Evolutionary conservation across 2,113 vertebrate species (phyloP), one percentile per base, ranked within the genome.

Genomic region (Baryphthengus martii): DNA sequence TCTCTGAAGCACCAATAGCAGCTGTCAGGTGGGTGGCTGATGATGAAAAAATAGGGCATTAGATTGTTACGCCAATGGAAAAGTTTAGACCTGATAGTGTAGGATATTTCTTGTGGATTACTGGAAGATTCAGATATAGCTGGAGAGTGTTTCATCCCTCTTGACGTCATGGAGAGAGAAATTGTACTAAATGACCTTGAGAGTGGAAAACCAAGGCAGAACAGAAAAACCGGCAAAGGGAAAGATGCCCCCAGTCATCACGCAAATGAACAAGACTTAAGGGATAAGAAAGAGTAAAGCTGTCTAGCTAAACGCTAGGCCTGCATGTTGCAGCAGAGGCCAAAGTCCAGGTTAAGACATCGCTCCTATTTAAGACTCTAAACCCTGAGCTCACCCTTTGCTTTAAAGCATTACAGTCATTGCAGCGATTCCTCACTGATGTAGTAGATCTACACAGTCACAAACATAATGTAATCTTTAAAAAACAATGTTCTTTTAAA

Each of bases 291-390:
- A 53, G 24, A 53, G 2, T 55, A 39, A 62, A 90, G 49, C 2
- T 1, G 5, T 26, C 33, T 44, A 62, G 47, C 66, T 37, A 52
- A 88, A 68, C 33, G 49, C n/a, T 70, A 50, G 33, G 10, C 13
- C 33, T 89, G 55, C 74, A 73, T 7, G 21, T 35, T 73, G 52
- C 6, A 65, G 25, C 13, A 75, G n/a, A 82, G 23, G 40, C 28
- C 19, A 82, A 76, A 39, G 2, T 23, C 19, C 62, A 88, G n/a
- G 7, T 58, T 83, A 76, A 73, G 17, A 11, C 35, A 68, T 19
- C 3, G 3, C 85, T 97, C 87, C 52, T 94, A 94, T 94, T 94
- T 75, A 96, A 91, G 23, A 91, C 7, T 92, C 80, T 92, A 80
- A 85, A 91, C 4, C 15, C 31, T 89, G 79, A 71, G 50, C 67